Evolutionary conservation across 2,113 vertebrate species (phyloP), one percentile per base, ranked within the genome.

Genomic region (Centropus bengalensis): DNA sequence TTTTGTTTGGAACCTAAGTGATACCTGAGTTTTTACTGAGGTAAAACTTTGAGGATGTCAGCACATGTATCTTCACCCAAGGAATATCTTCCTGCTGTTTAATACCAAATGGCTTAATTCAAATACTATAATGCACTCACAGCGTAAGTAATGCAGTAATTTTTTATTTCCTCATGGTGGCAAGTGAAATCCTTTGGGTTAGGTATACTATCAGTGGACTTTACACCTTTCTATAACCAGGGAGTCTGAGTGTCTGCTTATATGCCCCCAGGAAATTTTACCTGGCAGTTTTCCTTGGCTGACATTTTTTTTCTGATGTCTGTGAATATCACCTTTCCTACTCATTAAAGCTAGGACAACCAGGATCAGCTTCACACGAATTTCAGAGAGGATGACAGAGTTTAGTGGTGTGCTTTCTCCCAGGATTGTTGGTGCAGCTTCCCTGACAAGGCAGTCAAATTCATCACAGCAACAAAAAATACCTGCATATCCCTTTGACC

Each of bases 1-100:
- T 96, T 97, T 96, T 94, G 82, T 97, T 95, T 96, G 93, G 91
- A 95, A 93, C 69, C 67, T 97, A 96, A 97, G 93, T 97, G 86
- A 91, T 40, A 88, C 95, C 96, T 28, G 56, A 97, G 94, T 36
- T 36, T 36, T 36, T 36, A 36, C 36, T 36, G 36, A 36, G 36
- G 36, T 9, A 36, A 36, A 36, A 21, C 21, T 49, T n/a, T 19
- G 56, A 93, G 75, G 80, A 83, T 54, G 18, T 9, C 23, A 80
- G 63, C 28, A 14, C 33, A 27, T 47, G 9, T 54, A 66, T 66
- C n/a, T 81, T 86, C 55, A 86, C 21, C 10, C 55, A 70, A 58
- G 66, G 18, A 80, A 36, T 91, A 62, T 52, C 6, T 10, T 81
- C 16, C 66, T 73, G 42, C 40, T 89, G 33, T 77, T 60, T 68